Percentiles rank a stretch among this genome's conserved stretches.
Evolutionary conservation across 2,888 invertebrate species (phyloP).

Genomic region (Leuctra nigra): DNA sequence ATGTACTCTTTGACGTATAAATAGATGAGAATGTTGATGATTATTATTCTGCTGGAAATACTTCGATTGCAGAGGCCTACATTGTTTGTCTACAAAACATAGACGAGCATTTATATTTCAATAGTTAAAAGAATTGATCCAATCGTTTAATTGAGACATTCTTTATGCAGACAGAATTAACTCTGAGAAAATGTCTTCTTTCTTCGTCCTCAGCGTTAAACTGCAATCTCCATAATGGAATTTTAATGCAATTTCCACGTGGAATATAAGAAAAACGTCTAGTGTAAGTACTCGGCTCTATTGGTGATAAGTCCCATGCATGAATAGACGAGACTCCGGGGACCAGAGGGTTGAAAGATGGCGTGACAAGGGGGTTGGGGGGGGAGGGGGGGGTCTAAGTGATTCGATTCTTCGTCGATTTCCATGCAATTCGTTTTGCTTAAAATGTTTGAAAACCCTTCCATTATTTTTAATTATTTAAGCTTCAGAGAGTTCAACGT

Average conservation of each 20-base stretch:
- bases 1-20: no score
- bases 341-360: not conserved
- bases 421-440: not conserved
- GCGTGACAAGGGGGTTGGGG: not conserved
- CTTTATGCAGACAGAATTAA: not conserved
- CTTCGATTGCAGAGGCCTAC: no score
- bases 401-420: no score
- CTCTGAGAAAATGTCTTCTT: not conserved
- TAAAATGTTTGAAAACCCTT: not conserved
- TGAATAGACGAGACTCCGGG: not conserved
- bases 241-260: conserved; percentile 25
- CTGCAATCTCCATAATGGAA: conserved; percentile 26
- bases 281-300: not conserved
- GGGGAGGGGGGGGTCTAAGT: not conserved
- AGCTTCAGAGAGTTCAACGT: no score
- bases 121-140: no score
- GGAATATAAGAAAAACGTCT: not conserved
- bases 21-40: no score
- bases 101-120: no score
- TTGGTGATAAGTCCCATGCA: conserved; percentile 4
- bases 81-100: no score
- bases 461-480: no score
- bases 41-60: no score
- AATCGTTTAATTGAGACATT: not conserved
- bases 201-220: conserved; percentile 20